Percentiles rank a stretch among this genome's conserved stretches.
Evolutionary conservation across 2,888 invertebrate species (phyloP).

Genomic region (Tanypteryx hageni): DNA sequence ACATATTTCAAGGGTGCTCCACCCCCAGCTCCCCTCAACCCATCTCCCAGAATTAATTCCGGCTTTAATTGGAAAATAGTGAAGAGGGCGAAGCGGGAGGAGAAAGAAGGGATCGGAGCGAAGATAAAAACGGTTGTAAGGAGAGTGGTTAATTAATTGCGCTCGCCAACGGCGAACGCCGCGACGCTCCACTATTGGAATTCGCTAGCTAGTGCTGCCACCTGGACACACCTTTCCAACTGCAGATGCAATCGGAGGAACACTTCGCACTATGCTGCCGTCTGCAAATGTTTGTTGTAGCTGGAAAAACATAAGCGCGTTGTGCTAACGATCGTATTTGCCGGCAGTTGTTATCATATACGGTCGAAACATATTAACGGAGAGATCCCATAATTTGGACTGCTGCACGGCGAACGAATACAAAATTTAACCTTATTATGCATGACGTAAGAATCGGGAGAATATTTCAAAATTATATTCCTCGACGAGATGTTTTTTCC

Average conservation of each 20-base stretch:
- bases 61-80: constrained; percentile 28
- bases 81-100: neutral
- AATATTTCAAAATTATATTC: too few relatives aligned
- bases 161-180: neutral
- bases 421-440: too few relatives aligned
- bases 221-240: neutral
- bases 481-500: too few relatives aligned
- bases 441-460: too few relatives aligned
- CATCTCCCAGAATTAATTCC: neutral
- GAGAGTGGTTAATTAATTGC: too few relatives aligned
- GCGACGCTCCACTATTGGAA: neutral
- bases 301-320: too few relatives aligned
- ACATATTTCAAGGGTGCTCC: neutral
- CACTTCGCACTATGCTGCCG: neutral
- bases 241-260: neutral
- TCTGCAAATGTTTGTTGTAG: neutral
- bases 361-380: too few relatives aligned
- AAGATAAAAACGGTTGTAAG: neutral
- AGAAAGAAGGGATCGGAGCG: neutral
- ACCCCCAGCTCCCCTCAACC: neutral
- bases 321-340: too few relatives aligned
- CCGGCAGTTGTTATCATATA: too few relatives aligned
- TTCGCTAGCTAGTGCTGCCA: neutral
- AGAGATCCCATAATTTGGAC: too few relatives aligned
- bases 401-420: too few relatives aligned